These are phyloP conservation scores for Gorsachius goisagi DNA, from an alignment of 2,113 vertebrate genomes.

Conservation along the genomic window DNA sequence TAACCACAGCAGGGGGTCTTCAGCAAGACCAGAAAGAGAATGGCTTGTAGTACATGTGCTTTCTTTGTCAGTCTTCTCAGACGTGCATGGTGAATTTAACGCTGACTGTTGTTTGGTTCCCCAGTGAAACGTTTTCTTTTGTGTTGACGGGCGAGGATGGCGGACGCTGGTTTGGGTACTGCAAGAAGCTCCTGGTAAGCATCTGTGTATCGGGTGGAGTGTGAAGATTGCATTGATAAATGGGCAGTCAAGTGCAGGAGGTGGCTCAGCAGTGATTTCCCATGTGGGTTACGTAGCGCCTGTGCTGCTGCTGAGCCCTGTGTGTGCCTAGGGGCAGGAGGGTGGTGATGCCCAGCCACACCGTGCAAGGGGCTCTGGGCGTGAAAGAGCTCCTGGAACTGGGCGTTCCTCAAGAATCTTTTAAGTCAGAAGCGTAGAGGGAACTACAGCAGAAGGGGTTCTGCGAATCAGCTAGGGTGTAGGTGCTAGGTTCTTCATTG, in stretches of 20 bases:
- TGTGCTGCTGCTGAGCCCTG: not conserved
- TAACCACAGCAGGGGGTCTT: not conserved
- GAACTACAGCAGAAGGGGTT: not conserved
- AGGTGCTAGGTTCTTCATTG: not conserved
- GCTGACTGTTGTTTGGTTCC: constrained; percentile 13
- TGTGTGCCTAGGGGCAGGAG: not conserved
- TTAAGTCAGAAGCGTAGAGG: not conserved
- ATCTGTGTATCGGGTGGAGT: not conserved
- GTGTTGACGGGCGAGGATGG: constrained; percentile 96
- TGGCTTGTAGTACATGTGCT: not conserved
- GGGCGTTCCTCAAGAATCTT: not conserved
- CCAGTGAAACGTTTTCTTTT: constrained; percentile 96
- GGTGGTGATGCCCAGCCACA: not conserved
- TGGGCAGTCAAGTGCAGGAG: not conserved
- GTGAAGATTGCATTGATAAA: not conserved
- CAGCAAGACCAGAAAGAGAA: not conserved
- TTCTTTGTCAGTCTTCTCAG: not conserved
- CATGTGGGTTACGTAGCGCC: accelerated
- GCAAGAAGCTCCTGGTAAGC: constrained; percentile 96
- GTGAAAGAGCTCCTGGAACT: not conserved
- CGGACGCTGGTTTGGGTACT: constrained; percentile 97
- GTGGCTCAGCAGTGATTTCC: not conserved
- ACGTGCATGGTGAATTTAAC: not conserved
- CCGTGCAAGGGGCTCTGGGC: not conserved
- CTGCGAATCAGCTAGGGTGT: not conserved